These are phyloP conservation scores for Dendropsophus ebraccatus DNA, from an alignment of 2,113 vertebrate genomes.

Conservation along the genomic window DNA sequence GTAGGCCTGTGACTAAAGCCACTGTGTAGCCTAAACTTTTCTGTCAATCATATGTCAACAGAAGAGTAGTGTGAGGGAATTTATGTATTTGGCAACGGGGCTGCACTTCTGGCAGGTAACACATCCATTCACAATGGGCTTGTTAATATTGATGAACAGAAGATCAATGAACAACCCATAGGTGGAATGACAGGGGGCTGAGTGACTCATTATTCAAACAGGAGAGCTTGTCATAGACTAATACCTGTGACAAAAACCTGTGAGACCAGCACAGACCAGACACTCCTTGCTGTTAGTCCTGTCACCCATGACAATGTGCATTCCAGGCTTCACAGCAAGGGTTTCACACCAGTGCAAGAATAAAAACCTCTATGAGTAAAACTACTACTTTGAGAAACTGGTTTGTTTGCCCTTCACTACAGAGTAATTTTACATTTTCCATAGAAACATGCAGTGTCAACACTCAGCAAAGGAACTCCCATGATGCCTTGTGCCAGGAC, in stretches of 20 bases:
- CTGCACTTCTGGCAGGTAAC: too few species aligned
- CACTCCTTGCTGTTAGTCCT: neutral
- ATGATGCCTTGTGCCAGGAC: too few species aligned
- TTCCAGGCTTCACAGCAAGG: neutral
- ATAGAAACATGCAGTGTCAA: too few species aligned
- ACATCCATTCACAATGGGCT: neutral
- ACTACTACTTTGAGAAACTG: neutral
- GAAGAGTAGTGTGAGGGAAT: too few species aligned
- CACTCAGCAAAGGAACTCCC: too few species aligned
- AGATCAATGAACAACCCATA: neutral
- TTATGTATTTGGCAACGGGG: too few species aligned
- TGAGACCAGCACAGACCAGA: neutral
- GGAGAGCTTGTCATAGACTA: neutral
- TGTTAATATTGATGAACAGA: neutral
- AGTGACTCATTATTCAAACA: neutral
- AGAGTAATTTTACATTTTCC: too few species aligned
- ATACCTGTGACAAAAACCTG: neutral
- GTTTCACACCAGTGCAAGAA: too few species aligned
- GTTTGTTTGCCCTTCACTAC: neutral
- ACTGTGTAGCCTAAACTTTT: too few species aligned
- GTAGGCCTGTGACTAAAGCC: too few species aligned
- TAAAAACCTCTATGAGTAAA: neutral
- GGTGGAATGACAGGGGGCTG: neutral
- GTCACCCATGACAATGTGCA: neutral
- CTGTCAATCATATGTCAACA: too few species aligned